Base-by-base conservation (phyloP, 2,113 vertebrate genomes). In the Serilophus lunatus region DNA sequence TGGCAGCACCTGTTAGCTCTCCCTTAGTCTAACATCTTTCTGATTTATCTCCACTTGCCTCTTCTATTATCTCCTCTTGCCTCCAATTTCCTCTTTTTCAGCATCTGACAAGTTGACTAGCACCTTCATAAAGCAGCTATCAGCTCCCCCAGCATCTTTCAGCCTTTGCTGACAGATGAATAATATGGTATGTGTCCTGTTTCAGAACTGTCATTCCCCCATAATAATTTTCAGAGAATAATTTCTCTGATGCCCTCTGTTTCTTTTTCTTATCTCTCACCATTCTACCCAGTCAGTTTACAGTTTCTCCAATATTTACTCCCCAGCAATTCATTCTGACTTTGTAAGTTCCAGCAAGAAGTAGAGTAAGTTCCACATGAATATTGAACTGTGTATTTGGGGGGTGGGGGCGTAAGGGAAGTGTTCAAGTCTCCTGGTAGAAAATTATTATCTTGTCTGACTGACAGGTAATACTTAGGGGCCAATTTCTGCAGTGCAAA, bases 1-100 rank as follows among this genome's bases (percentile, higher is more conserved):
- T 93, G 94, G 91, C 88, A 95, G 93, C 91, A 80, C 76, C 75
- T 59, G 24, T 92, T 94, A 85, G 81, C 59, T 88, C 82, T 87
- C 38, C 36, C 79, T 76, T 90, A 54, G 50, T 59, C 89, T 87
- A 82, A 83, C 63, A 63, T 69, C 87, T 17, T 86, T 74, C 90
- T 86, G 93, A 95, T 95, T 91, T 96, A 90, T 89, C 82, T 90
- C 79, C 81, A 71, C 93, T 95, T 83, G 68, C 90, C 76, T 94
- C 75, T 86, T 81, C 56, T 81, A 81, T 96, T 96, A 96, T 86
- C 90, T 93, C 79, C 47, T 95, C 82, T 91, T 93, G 94, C 90
- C 90, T 96, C 92, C 96, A 93, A 95, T 97, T 95, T 91, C 93
- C 56, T 78, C 88, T 83, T 86, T 86, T 82, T 47, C 53, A 44